phyloP scores from a whole-genome alignment of 2,888 invertebrate species.

The Epinotia bilunana region DNA sequence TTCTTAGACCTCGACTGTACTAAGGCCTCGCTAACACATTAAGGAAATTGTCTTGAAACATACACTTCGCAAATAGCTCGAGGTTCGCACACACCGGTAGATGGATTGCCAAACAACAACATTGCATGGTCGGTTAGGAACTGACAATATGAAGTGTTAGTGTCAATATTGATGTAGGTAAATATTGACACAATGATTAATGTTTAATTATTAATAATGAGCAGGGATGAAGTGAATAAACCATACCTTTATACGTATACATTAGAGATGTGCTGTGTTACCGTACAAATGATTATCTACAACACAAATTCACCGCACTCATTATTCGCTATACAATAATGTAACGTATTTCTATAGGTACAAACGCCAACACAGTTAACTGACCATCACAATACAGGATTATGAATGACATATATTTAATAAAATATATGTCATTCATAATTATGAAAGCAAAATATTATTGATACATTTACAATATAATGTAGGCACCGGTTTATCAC shows the following conservation, averaged over 20 bases:
- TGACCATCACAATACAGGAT: no score
- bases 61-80: constrained; percentile 22
- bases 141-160: constrained; percentile 8
- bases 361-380: no score
- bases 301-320: no score
- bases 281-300: no score
- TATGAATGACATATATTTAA: no score
- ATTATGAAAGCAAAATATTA: no score
- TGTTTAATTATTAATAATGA: constrained; percentile 1
- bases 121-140: constrained; percentile 18
- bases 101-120: constrained; percentile 32
- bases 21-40: constrained; percentile 27
- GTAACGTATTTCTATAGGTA: no score
- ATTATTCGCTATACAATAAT: no score
- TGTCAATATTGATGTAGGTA: constrained; percentile 3
- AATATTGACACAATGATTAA: constrained; percentile 10
- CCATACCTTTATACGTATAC: background rate
- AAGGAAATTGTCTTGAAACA: constrained; percentile 39
- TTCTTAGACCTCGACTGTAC: background rate
- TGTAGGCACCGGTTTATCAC: no score
- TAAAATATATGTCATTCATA: no score
- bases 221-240: background rate
- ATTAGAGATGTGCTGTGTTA: background rate
- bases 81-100: constrained; percentile 29
- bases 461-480: no score